Percentiles rank a stretch among this genome's conserved stretches.
Conservation (phyloP, 1,140 invertebrate genomes). For the Nymphalis io region DNA sequence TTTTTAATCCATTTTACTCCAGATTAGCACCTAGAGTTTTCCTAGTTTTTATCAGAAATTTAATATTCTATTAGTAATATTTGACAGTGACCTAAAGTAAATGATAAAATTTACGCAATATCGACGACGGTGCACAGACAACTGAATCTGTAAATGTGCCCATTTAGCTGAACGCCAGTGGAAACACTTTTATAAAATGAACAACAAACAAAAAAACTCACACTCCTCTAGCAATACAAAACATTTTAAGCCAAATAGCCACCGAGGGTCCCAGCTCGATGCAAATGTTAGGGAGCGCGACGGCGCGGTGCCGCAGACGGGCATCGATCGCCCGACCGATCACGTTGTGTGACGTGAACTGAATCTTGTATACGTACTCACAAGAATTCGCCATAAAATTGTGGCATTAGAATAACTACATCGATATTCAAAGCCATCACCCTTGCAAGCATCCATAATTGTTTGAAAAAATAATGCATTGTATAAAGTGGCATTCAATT, state of each 20-base stretch:
- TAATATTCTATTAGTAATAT: background rate
- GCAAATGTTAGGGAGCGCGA: constrained; percentile 10
- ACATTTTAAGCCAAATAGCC: constrained; percentile 11
- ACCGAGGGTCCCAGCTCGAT: constrained; percentile 9
- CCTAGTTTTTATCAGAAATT: background rate
- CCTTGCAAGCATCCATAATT: background rate
- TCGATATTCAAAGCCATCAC: constrained; percentile 10
- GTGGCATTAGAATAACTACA: constrained; percentile 3
- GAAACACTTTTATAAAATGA: background rate
- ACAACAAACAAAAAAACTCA: background rate
- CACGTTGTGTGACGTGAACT: constrained; percentile 19
- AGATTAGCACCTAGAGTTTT: background rate
- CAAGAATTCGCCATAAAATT: constrained; percentile 11
- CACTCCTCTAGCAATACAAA: background rate
- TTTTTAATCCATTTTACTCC: too few species aligned
- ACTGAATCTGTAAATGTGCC: background rate
- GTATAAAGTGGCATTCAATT: background rate
- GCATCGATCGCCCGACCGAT: constrained; percentile 30
- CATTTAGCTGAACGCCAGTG: background rate
- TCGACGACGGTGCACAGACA: background rate
- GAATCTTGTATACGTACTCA: constrained; percentile 21
- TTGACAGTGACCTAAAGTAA: background rate
- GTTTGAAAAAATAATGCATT: background rate
- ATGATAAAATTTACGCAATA: background rate
- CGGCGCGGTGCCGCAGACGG: constrained; percentile 14